phyloP scores from a whole-genome alignment of 1,140 invertebrate genomes.

The Pseudomyrmex flavicornis region DNA sequence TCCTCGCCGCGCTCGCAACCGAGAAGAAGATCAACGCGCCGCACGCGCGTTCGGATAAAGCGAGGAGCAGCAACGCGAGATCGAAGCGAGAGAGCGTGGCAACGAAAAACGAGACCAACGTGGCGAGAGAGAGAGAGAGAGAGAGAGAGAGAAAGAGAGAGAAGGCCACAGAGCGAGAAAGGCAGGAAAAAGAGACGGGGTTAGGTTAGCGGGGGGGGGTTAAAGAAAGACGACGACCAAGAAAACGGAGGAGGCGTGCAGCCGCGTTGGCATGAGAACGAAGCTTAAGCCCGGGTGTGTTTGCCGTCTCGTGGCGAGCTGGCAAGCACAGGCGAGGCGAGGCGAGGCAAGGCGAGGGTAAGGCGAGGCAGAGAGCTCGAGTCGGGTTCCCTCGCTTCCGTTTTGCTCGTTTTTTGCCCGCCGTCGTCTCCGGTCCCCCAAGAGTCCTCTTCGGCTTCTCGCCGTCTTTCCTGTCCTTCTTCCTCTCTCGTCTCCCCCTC shows the following conservation, averaged over 20 bases:
- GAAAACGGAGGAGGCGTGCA: constrained; percentile 57
- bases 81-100: constrained; percentile 15
- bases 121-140: neutral
- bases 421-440: constrained; percentile 68
- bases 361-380: constrained; percentile 49
- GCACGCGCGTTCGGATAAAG: constrained; percentile 16
- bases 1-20: neutral
- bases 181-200: neutral
- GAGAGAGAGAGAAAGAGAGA: neutral
- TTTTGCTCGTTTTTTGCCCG: constrained; percentile 71
- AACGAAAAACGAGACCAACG: constrained; percentile 50
- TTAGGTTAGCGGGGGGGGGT: constrained; percentile 43
- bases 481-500: constrained; percentile 16
- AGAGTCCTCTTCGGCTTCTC: constrained; percentile 67
- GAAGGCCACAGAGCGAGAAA: constrained; percentile 13
- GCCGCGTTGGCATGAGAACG: constrained; percentile 64
- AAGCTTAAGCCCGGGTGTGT: constrained; percentile 64
- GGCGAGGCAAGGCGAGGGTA: neutral
- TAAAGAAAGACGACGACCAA: constrained; percentile 54
- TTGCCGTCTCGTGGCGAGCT: constrained; percentile 70
- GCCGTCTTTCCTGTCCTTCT: constrained; percentile 45
- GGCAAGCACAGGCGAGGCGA: constrained; percentile 52
- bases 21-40: neutral
- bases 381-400: constrained; percentile 65
- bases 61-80: constrained; percentile 28